Evolutionary conservation across 2,797 vertebrate species (phyloP), one percentile per base, ranked within the genome.

Genomic region (Sylvia borin): DNA sequence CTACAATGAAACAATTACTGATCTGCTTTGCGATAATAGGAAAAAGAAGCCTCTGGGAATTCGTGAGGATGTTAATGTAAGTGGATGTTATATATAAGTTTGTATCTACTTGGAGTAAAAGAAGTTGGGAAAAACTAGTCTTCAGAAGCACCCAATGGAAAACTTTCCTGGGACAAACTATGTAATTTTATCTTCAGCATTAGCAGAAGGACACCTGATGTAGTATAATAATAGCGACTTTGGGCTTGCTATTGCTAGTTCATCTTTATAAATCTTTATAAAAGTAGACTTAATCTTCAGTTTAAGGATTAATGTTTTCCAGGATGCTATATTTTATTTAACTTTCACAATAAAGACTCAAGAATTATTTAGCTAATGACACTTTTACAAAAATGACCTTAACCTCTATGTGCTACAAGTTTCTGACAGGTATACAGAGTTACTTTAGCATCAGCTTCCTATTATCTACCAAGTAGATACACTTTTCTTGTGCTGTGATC

Each of bases 1-100:
- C 96, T 99, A 99, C 96, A 99, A 99, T 27, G 99, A 99, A 95
- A 99, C 99, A 0, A 98, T 99, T 62, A 99, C 98, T 1, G 99
- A 99, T 89, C 97, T 99, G 88, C 98, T 99, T 16, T 99, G 99
- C 47, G 98, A 98, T 79, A 98, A 95, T 66, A 98, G 98, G 95
- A 99, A 99, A 96, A 98, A 98, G 96, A 99, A 99, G 90, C 99
- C 99, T 11, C 96, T 99, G 89, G 98, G 99, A 97, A 98, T 99
- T 91, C 97, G 99, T 51, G 99, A 99, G 96, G 98, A 98, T n/a
- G 98, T 98, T 88, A 98, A 98, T 86, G 99, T 99, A 97, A 98
- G 99, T 97, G 54, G 32, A 31, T 80, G 8, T 82, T 58, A 24
- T 5, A 2, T 26, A 0, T 14, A 67, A 79, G 11, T 62, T 27